Conservation (phyloP, 2,888 invertebrate species). For the Phyto melanocephala region DNA sequence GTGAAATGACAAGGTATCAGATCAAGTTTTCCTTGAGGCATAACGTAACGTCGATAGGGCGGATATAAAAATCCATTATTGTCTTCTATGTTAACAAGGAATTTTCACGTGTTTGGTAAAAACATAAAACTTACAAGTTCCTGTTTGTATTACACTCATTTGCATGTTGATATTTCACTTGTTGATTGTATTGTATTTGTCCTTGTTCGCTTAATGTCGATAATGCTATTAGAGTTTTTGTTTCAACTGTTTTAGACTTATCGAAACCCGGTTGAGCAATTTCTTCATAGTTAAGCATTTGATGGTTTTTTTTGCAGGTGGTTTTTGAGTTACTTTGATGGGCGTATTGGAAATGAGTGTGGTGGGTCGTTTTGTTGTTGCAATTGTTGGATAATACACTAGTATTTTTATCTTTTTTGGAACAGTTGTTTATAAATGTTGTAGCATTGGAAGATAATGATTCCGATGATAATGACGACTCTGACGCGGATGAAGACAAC, state of each 20-base stretch:
- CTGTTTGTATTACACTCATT: neutral
- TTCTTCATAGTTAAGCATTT: neutral
- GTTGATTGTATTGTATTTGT: slow-evolving; percentile 40
- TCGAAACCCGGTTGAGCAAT: neutral
- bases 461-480: slow-evolving; percentile 22
- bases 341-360: neutral
- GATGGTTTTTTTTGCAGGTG: neutral
- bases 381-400: neutral
- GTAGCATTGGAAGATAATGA: slow-evolving; percentile 30
- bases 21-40: too few species aligned
- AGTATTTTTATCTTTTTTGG: slow-evolving; percentile 1
- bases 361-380: neutral
- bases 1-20: too few species aligned
- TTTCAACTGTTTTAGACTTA: neutral
- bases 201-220: neutral
- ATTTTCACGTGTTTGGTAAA: too few species aligned
- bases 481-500: neutral
- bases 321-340: neutral
- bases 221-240: neutral
- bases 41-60: too few species aligned
- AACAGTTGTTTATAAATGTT: slow-evolving; percentile 12
- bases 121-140: slow-evolving; percentile 47
- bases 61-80: too few species aligned
- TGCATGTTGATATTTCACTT: slow-evolving; percentile 25
- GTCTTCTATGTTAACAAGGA: too few species aligned